A percentile compares a stretch with the other conserved stretches of the same genome.
Evolutionary conservation across 2,888 invertebrate genomes (phyloP).

Genomic region (Chrysolina oricalcia): DNA sequence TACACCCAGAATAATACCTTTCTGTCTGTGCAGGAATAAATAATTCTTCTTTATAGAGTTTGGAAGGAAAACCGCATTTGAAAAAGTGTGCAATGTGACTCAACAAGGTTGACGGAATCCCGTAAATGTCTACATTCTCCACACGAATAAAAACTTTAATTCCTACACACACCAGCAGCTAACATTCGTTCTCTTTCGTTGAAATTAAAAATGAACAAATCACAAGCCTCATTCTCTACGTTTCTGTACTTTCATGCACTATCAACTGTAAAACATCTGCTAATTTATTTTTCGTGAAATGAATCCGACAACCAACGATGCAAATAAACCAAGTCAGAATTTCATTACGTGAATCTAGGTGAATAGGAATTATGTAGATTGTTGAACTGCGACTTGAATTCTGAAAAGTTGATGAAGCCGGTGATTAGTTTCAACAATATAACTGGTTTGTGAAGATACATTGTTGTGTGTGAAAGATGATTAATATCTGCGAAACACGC

Average conservation of each 20-base stretch:
- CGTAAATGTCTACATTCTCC: no score
- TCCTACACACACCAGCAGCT: no score
- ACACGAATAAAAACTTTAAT: no score
- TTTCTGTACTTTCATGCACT: slow-evolving; percentile 26
- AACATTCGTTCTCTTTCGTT: not conserved
- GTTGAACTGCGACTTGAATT: slow-evolving; percentile 23
- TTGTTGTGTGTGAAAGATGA: slow-evolving; percentile 37
- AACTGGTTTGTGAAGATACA: slow-evolving; percentile 20
- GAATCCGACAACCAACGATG: slow-evolving; percentile 8
- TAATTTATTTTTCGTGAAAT: slow-evolving; percentile 23
- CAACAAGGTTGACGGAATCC: no score
- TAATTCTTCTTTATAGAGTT: no score
- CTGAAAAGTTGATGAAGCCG: slow-evolving; percentile 29
- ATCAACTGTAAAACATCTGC: slow-evolving; percentile 24
- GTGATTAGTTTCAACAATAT: slow-evolving; percentile 36
- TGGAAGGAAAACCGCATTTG: no score
- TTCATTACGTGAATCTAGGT: slow-evolving; percentile 13
- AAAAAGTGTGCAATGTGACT: no score
- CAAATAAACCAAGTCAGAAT: not conserved
- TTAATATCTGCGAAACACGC: slow-evolving; percentile 55
- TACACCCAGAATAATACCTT: no score
- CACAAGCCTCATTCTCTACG: not conserved
- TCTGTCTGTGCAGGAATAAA: no score
- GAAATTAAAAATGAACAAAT: slow-evolving; percentile 4
- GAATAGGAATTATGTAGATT: slow-evolving; percentile 22